phyloP scores from a whole-genome alignment of 2,113 vertebrate species.

The Petrocephalus zakoni region DNA sequence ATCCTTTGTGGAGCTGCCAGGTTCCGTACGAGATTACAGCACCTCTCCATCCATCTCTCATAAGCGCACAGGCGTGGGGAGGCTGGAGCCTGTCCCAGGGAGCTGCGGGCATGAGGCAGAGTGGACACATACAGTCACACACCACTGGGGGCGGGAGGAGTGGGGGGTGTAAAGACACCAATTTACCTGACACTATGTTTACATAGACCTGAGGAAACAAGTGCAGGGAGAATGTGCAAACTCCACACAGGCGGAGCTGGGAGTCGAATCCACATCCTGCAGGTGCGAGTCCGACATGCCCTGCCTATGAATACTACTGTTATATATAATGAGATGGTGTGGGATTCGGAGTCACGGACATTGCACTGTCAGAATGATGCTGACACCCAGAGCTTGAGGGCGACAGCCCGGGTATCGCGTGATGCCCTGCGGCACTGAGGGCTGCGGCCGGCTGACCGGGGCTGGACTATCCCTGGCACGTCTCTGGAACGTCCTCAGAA shows the following conservation, averaged over 20 bases:
- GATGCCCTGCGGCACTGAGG: background rate
- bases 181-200: background rate
- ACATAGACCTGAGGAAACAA: background rate
- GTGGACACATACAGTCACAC: background rate
- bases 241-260: background rate
- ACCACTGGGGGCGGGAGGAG: background rate
- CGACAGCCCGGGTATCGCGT: too few relatives aligned
- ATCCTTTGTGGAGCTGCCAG: background rate
- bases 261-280: background rate
- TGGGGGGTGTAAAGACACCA: background rate
- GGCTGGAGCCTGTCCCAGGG: background rate
- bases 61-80: background rate
- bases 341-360: background rate
- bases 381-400: background rate
- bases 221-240: background rate
- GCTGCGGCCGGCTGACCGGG: background rate
- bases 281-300: background rate
- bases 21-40: background rate
- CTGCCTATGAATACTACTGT: background rate
- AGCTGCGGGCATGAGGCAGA: background rate
- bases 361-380: background rate
- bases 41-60: background rate
- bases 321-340: background rate
- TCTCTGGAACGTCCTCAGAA: background rate
- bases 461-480: background rate